Base-by-base conservation (phyloP, 2,797 vertebrate species). In the Cichlasoma orientale region DNA sequence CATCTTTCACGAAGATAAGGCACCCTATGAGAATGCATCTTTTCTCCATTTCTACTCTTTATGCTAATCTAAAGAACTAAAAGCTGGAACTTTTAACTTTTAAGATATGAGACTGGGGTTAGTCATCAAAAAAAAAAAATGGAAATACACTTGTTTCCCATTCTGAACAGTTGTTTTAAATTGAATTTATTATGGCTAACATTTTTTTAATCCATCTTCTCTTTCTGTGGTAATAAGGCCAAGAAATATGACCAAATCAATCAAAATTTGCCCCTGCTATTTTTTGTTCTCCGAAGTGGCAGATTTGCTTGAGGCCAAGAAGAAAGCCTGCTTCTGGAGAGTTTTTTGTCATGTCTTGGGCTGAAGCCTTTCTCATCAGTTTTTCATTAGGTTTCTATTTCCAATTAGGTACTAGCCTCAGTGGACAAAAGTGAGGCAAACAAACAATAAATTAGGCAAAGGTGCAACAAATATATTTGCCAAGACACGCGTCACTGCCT, bases 381-480 rank as follows among this genome's bases (percentile, higher is more conserved):
- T 91, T 93, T 94, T 93, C 90, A 95, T 95, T 92, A 93, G 86
- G 88, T 91, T 92, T 93, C 90, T 78, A 90, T 94, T 94, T 95
- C 92, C 93, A 94, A 94, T 95, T 89, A 94, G 85, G 83, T 38
- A 75, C 66, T 66, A 52, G 78, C 79, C 78, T 89, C 86, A 73
- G 83, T 86, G 89, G 90, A 92, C 80, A 85, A 91, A 92, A 90
- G 79, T 82, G 85, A 82, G 77, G 88, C 89, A 93, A 93, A 94
- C 87, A 95, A 94, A 94, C 84, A 90, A 92, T 88, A 90, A 93
- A 94, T 94, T 93, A 94, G 87, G 87, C 86, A 89, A 93, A 93
- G 90, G 91, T 90, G 88, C 92, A 92, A 77, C 82, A 89, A 86
- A 88, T 87, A 88, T 82, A 88, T 92, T 86, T 82, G 85, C 90